Evolutionary conservation across 2,113 vertebrate species (phyloP).

Genomic region (Pluvianellus socialis): DNA sequence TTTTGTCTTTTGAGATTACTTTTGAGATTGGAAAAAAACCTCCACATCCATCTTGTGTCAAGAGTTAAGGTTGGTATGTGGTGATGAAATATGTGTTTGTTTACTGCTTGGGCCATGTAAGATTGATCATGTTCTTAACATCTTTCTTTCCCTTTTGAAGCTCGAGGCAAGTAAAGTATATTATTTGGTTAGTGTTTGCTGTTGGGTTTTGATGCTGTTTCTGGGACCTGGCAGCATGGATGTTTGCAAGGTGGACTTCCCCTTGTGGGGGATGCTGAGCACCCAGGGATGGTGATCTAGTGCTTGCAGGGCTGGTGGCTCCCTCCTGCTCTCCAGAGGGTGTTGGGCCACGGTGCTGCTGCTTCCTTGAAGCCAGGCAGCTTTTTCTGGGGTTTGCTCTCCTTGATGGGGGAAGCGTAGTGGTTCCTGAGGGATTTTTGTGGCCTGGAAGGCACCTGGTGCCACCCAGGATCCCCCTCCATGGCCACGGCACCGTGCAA

Average conservation of each 20-base stretch:
- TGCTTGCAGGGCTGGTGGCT: not conserved
- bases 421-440: not conserved
- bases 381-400: not conserved
- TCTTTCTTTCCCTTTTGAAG: slow-evolving; percentile 46
- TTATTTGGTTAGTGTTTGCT: slow-evolving; percentile 7
- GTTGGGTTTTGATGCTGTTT: not conserved
- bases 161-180: not conserved
- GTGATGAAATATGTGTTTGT: slow-evolving; percentile 69
- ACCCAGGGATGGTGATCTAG: not conserved
- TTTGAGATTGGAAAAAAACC: not conserved
- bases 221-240: not conserved
- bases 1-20: slow-evolving; percentile 51
- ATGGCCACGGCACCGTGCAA: not conserved
- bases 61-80: slow-evolving; percentile 27
- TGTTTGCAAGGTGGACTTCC: not conserved
- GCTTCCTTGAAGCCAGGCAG: not conserved
- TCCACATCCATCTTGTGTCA: slow-evolving; percentile 50
- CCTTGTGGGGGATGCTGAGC: fast-evolving
- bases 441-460: not conserved
- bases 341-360: fast-evolving
- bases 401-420: fast-evolving
- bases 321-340: not conserved
- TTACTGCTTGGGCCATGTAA: slow-evolving; percentile 40
- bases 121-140: slow-evolving; percentile 53
- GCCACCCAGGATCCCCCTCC: not conserved